Conservation (phyloP, 2,797 vertebrate genomes). For the Pelochelys cantorii region DNA sequence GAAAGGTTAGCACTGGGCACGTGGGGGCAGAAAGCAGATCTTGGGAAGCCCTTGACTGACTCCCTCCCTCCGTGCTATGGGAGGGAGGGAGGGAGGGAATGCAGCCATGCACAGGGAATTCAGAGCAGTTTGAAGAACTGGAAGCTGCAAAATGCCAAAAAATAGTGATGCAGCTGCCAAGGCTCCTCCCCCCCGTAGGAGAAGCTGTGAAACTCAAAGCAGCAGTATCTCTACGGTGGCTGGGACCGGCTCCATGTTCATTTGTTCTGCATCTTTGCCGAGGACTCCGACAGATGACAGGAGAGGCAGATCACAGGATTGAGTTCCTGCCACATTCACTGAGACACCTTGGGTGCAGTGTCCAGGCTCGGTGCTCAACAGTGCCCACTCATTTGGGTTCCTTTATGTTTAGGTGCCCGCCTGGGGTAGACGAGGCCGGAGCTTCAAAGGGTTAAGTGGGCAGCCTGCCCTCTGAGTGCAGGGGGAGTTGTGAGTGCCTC, state of each 20-base stretch:
- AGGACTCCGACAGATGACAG: too few relatives aligned
- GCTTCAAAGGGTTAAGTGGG: neutral
- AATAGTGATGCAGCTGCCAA: too few relatives aligned
- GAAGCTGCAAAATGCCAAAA: too few relatives aligned
- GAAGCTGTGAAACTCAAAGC: too few relatives aligned
- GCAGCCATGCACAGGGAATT: too few relatives aligned
- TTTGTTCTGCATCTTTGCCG: neutral
- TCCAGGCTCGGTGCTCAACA: too few relatives aligned
- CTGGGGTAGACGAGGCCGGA: too few relatives aligned
- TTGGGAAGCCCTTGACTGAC: neutral
- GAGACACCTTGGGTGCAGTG: neutral
- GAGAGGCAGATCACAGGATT: too few relatives aligned
- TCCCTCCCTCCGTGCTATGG: rapidly evolving
- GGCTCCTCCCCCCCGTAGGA: too few relatives aligned
- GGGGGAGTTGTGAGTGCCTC: neutral
- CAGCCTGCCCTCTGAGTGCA: too few relatives aligned
- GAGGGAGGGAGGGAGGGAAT: too few relatives aligned
- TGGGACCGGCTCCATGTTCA: neutral
- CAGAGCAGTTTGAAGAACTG: too few relatives aligned
- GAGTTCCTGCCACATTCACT: neutral
- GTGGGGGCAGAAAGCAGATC: neutral
- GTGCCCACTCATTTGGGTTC: neutral
- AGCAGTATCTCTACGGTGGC: neutral
- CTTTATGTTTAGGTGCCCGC: neutral
- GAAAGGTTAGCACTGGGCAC: neutral